Conservation (phyloP, 64 coral and sea anemone species). For the Hydrozoanthus tunicans region DNA sequence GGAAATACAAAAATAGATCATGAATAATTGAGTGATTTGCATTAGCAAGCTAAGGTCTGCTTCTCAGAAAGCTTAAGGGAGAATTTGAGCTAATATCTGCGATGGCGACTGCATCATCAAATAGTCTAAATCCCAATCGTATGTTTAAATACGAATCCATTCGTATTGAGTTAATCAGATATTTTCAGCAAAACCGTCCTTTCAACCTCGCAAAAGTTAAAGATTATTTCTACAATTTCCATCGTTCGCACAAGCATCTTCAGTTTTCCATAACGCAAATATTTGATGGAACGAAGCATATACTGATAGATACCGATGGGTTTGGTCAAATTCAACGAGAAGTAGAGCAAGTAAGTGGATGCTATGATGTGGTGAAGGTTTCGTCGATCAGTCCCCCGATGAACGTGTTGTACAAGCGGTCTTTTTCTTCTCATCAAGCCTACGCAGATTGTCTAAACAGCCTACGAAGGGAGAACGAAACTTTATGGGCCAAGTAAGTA, state of each 20-base stretch:
- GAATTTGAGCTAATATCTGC: background rate
- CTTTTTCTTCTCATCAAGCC: conserved; percentile 27
- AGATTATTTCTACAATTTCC: conserved; percentile 38
- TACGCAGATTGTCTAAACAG: conserved; percentile 5
- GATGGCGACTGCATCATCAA: conserved; percentile 7
- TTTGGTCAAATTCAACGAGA: conserved; percentile 24
- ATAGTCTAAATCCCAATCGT: conserved; percentile 3
- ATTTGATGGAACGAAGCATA: conserved; percentile 53
- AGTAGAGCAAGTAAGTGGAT: conserved; percentile 48
- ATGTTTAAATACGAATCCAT: conserved; percentile 56
- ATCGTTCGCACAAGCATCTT: conserved; percentile 29
- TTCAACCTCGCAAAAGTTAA: background rate
- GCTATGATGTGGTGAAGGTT: background rate
- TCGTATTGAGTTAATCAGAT: conserved; percentile 42
- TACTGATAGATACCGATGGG: conserved; percentile 2
- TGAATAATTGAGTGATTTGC: too few species aligned
- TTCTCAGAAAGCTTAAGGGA: too few species aligned
- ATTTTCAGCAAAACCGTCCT: conserved; percentile 14
- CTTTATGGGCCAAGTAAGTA: conserved; percentile 25
- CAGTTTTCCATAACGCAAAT: conserved; percentile 42
- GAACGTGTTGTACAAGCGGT: background rate
- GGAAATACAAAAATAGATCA: too few species aligned
- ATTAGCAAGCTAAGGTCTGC: too few species aligned
- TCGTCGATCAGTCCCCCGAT: background rate
- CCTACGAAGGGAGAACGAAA: conserved; percentile 10